Base-by-base conservation (phyloP, 2,797 vertebrate genomes). In the Diplodus puntazzo region DNA sequence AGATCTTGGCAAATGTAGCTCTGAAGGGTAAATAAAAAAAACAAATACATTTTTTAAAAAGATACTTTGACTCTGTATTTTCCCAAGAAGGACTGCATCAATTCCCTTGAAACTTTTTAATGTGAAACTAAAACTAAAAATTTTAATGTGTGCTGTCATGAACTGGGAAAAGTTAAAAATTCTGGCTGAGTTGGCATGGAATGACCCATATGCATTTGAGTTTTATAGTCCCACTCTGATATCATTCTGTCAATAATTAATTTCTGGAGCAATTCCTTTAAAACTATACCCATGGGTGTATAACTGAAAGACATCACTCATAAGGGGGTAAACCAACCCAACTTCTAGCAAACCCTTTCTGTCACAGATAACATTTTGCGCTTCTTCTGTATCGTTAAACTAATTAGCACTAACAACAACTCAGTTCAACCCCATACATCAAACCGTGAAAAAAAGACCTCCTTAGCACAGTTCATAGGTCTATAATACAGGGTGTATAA, bases 201-300 rank as follows among this genome's bases (percentile, higher is more conserved):
- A 34, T 34, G 34, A 34, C 34, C 7, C 34, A 34, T 34, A 34
- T 34, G 27, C 12, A 20, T 55, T 54, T 48, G 27, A 46, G 27
- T 9, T 52, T 42, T 23, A 30, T 10, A n/a, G 34, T 45, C 4
- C 23, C 18, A 21, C 18, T 63, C 1, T 42, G 34, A 46, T 34
- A 3, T 43, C 42, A 25, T 12, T 20, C 14, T 25, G 5, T 55
- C 27, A 55, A 61, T 43, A 42, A 18, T 30, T 39, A 2, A 10
- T 61, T 68, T 55, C 17, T 27, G 11, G 13, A 59, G 34, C 21
- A 65, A 58, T 30, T 58, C 23, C 14, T 43, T 21, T 66, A 63
- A 18, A 64, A 30, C 39, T 42, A 13, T 53, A 25, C 11, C 53
- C 13, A 20, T 30, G 12, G 45, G 52, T 49, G 20, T 43, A 50